Conservation (phyloP, 2,113 vertebrate species). For the Pteropus alecto region DNA sequence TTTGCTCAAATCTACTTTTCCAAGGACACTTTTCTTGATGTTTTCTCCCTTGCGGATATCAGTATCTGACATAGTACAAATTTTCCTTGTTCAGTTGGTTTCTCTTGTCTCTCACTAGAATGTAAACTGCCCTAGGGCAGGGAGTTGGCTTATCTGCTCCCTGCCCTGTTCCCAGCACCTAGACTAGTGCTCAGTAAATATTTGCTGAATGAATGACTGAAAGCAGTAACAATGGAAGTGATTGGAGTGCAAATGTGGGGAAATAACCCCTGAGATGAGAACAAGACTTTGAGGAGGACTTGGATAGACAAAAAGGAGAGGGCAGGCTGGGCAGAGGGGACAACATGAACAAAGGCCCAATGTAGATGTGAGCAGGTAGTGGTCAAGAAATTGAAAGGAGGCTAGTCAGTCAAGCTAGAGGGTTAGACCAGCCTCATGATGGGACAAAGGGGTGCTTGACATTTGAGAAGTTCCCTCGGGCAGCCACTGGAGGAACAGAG, state of each 20-base stretch:
- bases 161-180: background rate
- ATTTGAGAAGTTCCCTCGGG: background rate
- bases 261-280: background rate
- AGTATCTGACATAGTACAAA: background rate
- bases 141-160: background rate
- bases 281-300: background rate
- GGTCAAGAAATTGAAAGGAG: background rate
- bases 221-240: background rate
- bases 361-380: too few species aligned
- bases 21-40: background rate
- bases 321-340: background rate
- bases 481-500: background rate
- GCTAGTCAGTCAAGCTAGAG: too few species aligned
- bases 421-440: fast-evolving
- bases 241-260: background rate
- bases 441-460: too few species aligned
- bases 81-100: background rate
- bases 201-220: background rate
- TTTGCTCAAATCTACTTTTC: background rate
- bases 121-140: background rate
- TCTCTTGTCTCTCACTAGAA: background rate
- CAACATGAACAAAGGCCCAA: background rate
- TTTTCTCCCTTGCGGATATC: background rate
- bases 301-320: background rate
- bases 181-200: background rate